Conservation (phyloP, 2,888 invertebrate species). For the Automeris io region DNA sequence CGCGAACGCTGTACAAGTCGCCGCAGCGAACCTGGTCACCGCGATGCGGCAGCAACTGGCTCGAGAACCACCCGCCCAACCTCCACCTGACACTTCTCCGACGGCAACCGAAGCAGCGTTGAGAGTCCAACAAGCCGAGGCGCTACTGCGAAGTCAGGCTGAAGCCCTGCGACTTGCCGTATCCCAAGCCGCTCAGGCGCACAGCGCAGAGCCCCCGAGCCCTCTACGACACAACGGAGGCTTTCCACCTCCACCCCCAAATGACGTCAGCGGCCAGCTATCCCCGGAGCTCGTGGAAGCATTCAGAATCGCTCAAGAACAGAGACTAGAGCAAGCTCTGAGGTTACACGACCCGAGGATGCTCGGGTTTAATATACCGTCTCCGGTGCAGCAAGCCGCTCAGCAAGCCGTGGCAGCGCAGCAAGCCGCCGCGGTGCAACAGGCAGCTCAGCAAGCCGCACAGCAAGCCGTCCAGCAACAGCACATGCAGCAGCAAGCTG, state of each 20-base stretch:
- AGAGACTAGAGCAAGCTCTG: constrained; percentile 88
- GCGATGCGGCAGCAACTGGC: constrained; percentile 82
- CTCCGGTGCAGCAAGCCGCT: constrained; percentile 61
- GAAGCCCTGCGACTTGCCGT: constrained; percentile 90
- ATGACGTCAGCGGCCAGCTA: constrained; percentile 73
- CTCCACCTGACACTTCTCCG: constrained; percentile 85
- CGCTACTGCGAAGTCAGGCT: constrained; percentile 88
- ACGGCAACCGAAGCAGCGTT: constrained; percentile 86
- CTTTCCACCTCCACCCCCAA: constrained; percentile 56
- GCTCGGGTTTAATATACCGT: constrained; percentile 83
- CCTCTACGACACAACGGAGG: constrained; percentile 70
- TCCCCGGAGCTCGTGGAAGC: constrained; percentile 85
- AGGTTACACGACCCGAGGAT: constrained; percentile 89
- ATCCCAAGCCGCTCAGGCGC: constrained; percentile 80
- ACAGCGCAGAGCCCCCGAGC: constrained; percentile 56
- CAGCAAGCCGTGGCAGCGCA: constrained; percentile 54
- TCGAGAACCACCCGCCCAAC: constrained; percentile 74
- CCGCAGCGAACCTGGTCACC: constrained; percentile 85
- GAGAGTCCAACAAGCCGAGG: constrained; percentile 87
- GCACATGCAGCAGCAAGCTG: constrained; percentile 48
- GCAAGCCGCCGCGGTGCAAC: constrained; percentile 36
- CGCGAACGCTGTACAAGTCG: constrained; percentile 82
- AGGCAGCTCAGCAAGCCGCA: constrained; percentile 60
- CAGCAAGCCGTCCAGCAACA: constrained; percentile 74
- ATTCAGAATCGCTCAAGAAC: constrained; percentile 83